Evolutionary conservation across 2,113 vertebrate species (phyloP).

Genomic region (Halcyon senegalensis): DNA sequence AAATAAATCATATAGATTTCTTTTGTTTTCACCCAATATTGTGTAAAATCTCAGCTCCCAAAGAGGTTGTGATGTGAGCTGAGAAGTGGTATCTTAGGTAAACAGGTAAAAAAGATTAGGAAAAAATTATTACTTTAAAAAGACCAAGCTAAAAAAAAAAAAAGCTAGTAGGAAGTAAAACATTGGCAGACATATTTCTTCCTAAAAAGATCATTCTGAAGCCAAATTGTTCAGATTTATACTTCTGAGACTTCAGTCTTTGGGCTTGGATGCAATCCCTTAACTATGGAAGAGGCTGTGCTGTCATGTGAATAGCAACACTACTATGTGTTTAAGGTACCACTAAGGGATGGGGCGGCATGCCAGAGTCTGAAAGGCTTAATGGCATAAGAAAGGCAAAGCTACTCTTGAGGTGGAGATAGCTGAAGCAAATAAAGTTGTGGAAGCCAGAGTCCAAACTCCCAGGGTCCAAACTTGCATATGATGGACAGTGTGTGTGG

Average conservation of each 20-base stretch:
- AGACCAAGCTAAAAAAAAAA: neutral
- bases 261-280: neutral
- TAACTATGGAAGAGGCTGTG: neutral
- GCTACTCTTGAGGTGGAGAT: neutral
- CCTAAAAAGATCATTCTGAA: neutral
- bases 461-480: neutral
- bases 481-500: fast-evolving
- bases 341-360: neutral
- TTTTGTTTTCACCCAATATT: neutral
- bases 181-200: neutral
- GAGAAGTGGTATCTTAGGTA: neutral
- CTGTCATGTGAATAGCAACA: no score
- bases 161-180: neutral
- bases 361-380: neutral
- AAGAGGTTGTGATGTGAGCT: neutral
- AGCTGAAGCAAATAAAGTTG: neutral
- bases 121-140: neutral
- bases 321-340: neutral
- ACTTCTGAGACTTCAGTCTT: neutral
- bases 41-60: neutral
- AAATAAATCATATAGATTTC: neutral
- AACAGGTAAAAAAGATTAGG: neutral
- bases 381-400: neutral
- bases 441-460: neutral
- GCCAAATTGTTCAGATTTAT: neutral